Conservation (phyloP, 2,888 invertebrate species). For the Temnothorax rugatulus region DNA sequence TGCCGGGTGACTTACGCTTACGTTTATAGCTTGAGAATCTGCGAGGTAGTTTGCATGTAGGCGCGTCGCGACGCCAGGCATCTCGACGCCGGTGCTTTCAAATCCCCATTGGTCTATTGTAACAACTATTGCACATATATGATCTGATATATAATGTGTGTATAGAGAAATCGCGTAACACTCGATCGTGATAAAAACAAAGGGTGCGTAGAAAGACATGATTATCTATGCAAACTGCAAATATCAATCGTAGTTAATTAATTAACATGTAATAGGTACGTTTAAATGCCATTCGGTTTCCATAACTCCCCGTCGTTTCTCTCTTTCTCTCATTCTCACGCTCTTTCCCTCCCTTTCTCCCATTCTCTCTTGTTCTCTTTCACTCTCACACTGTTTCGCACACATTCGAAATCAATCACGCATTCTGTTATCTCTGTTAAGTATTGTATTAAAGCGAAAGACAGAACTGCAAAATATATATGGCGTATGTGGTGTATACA, state of each 20-base stretch:
- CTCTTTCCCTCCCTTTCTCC: constrained; percentile 47
- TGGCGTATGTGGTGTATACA: constrained; percentile 66
- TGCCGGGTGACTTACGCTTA: constrained; percentile 69
- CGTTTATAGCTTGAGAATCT: constrained; percentile 75
- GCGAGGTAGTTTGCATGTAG: constrained; percentile 82
- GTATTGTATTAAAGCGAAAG: constrained; percentile 63
- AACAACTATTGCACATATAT: constrained; percentile 86
- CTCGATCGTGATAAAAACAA: constrained; percentile 63
- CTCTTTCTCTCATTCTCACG: constrained; percentile 46
- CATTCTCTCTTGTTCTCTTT: constrained; percentile 37
- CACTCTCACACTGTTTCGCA: constrained; percentile 32
- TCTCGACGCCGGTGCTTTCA: constrained; percentile 56
- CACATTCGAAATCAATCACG: constrained; percentile 32
- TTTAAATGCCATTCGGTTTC: constrained; percentile 79
- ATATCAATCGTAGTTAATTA: constrained; percentile 62
- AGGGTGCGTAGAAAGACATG: constrained; percentile 75
- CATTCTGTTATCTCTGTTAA: constrained; percentile 49
- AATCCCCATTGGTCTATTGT: constrained; percentile 82
- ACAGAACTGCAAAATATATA: constrained; percentile 74
- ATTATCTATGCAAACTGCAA: constrained; percentile 58
- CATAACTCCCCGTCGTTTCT: constrained; percentile 63
- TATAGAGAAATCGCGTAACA: constrained; percentile 64
- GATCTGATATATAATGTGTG: constrained; percentile 79
- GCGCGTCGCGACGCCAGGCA: constrained; percentile 67
- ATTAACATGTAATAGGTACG: constrained; percentile 77